phyloP scores from a whole-genome alignment of 1,140 invertebrate species.

The Apis cerana region DNA sequence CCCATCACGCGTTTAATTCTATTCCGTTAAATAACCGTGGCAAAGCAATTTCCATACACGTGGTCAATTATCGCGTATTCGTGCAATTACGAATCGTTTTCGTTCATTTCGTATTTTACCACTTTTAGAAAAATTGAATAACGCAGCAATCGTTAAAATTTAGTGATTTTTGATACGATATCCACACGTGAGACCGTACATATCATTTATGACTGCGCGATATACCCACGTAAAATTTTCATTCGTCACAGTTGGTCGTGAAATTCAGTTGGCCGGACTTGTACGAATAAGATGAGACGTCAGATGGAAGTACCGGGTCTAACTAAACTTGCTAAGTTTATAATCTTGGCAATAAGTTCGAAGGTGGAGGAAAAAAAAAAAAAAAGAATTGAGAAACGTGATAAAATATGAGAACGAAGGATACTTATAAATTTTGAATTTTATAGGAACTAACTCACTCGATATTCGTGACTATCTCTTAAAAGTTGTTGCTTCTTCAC shows the following conservation, averaged over 20 bases:
- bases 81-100: slow-evolving; percentile 4
- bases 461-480: not conserved
- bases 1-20: not conserved
- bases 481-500: slow-evolving; percentile 6
- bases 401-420: slow-evolving; percentile 1
- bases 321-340: slow-evolving; percentile 1
- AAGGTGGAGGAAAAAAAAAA: not conserved
- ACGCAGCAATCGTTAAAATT: not conserved
- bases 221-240: slow-evolving; percentile 13
- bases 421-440: slow-evolving; percentile 42
- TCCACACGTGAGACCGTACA: too few relatives aligned
- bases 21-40: slow-evolving; percentile 16
- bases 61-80: slow-evolving; percentile 23
- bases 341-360: not conserved
- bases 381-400: not conserved
- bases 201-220: not conserved
- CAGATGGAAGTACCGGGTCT: not conserved
- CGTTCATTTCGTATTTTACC: not conserved
- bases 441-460: slow-evolving; percentile 36
- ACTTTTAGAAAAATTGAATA: not conserved
- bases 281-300: not conserved
- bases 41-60: slow-evolving; percentile 20
- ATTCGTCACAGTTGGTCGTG: slow-evolving; percentile 22
- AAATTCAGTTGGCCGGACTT: not conserved
- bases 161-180: not conserved